Evolutionary conservation across 2,797 vertebrate genomes (phyloP).

Genomic region (Falco berigora): DNA sequence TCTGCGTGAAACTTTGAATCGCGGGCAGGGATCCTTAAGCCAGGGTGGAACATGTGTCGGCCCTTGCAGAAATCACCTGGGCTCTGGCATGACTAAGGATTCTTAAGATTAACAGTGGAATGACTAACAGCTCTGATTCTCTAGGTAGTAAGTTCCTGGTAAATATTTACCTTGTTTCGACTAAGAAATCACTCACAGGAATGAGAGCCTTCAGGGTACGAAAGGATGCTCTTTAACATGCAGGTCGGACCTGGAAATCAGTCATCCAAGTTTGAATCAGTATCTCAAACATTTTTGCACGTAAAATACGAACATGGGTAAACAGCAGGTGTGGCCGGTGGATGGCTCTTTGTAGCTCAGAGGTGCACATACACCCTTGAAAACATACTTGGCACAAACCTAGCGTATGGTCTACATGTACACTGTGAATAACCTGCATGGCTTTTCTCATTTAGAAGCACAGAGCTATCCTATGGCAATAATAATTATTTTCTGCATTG

Average conservation of each 20-base stretch:
- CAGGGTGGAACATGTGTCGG: neutral
- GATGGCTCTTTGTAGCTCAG: neutral
- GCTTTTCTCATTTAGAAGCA: neutral
- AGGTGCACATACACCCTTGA: neutral
- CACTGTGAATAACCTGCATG: neutral
- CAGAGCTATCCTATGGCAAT: neutral
- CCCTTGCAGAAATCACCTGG: neutral
- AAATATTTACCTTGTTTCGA: constrained; percentile 19
- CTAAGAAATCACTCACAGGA: neutral
- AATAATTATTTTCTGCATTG: neutral
- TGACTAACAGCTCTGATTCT: neutral
- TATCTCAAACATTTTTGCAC: neutral
- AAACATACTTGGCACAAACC: neutral
- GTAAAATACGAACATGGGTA: neutral
- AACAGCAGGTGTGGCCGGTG: neutral
- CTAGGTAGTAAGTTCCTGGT: neutral
- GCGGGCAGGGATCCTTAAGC: neutral
- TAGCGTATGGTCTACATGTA: neutral
- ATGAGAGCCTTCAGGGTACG: neutral
- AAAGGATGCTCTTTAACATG: neutral
- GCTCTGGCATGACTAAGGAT: constrained; percentile 41
- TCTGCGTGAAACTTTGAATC: constrained; percentile 11
- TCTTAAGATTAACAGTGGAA: neutral
- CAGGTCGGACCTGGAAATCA: neutral
- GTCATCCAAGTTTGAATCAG: neutral